A percentile compares a stretch with the other conserved stretches of the same genome.
Evolutionary conservation across 2,797 vertebrate species (phyloP).

Genomic region (Coccyzus lansbergi): DNA sequence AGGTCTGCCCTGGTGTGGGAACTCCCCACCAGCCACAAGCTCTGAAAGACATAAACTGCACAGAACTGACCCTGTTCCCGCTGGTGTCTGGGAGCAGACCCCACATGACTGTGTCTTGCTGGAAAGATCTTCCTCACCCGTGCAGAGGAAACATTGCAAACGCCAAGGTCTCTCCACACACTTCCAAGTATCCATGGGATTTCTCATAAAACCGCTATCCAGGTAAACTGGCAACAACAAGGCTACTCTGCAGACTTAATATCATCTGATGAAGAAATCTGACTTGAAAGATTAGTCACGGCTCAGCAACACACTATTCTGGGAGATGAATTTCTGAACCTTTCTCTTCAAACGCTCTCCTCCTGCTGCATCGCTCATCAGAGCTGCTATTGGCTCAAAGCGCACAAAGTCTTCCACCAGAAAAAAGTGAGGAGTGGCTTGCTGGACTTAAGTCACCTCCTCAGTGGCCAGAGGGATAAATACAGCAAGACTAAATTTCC

Average conservation of each 20-base stretch:
- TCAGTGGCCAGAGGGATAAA: not conserved
- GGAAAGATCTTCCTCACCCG: not conserved
- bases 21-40: not conserved
- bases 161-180: not conserved
- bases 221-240: not conserved
- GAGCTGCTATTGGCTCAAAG: not conserved
- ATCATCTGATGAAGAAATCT: not conserved
- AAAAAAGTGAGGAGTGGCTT: not conserved
- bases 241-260: not conserved
- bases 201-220: not conserved
- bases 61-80: not conserved
- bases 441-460: not conserved
- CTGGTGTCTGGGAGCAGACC: not conserved
- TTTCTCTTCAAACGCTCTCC: not conserved
- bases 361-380: accelerated
- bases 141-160: not conserved
- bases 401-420: not conserved
- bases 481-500: not conserved
- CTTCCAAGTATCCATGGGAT: not conserved
- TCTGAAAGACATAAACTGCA: not conserved
- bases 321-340: not conserved
- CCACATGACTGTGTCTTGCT: not conserved
- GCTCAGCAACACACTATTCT: not conserved
- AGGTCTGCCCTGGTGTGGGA: too few species aligned
- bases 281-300: not conserved